phyloP scores from a whole-genome alignment of 2,797 vertebrate species.

The Pempheris klunzingeri region DNA sequence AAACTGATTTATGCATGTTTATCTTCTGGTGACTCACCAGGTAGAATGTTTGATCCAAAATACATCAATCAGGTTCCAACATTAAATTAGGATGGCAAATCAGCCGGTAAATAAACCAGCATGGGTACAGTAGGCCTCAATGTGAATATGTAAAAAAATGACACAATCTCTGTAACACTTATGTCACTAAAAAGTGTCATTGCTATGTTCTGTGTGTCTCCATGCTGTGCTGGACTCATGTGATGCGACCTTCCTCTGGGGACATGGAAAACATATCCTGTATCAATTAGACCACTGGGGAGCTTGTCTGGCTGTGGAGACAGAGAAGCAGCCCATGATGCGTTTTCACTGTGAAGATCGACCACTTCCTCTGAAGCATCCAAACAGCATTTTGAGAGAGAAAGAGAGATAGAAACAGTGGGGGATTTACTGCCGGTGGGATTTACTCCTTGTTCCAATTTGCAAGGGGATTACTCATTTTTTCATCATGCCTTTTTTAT shows the following conservation, averaged over 20 bases:
- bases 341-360: conserved; percentile 54
- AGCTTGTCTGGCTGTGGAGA: conserved; percentile 54
- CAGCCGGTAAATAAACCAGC: conserved; percentile 1
- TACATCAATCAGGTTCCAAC: no score
- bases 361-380: conserved; percentile 66
- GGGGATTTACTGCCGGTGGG: conserved; percentile 64
- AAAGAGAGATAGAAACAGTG: conserved; percentile 38
- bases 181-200: not conserved
- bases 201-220: not conserved
- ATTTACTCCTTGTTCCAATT: conserved; percentile 80
- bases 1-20: not conserved
- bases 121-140: not conserved
- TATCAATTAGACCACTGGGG: conserved; percentile 66
- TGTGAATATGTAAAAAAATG: not conserved
- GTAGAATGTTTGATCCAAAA: not conserved
- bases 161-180: not conserved
- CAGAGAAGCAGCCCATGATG: conserved; percentile 50
- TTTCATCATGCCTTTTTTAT: conserved; percentile 73
- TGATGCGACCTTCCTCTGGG: conserved; percentile 61
- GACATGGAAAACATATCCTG: conserved; percentile 52
- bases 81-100: not conserved
- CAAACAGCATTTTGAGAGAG: conserved; percentile 30
- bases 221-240: conserved; percentile 21
- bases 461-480: conserved; percentile 77
- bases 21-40: not conserved